These are phyloP conservation scores for Ochlodes sylvanus DNA, from an alignment of 2,888 invertebrate species.

Conservation along the genomic window DNA sequence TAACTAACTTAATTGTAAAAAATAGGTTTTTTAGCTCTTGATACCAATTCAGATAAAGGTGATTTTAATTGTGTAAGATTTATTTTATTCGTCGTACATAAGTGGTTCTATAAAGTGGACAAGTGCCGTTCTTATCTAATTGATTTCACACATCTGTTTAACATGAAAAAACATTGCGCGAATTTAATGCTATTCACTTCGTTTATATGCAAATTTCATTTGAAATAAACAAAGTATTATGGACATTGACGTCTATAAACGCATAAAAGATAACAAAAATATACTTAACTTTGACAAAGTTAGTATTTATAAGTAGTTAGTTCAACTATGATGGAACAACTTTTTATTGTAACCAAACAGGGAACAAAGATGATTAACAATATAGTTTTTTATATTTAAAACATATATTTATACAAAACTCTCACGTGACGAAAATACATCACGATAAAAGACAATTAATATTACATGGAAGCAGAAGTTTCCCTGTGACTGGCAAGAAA, in stretches of 20 bases:
- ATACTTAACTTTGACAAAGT: no score
- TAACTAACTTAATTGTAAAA: conserved; percentile 28
- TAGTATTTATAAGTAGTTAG: no score
- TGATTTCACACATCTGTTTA: conserved; percentile 23
- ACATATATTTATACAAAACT: no score
- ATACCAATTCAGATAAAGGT: conserved; percentile 22
- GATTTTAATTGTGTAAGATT: conserved; percentile 30
- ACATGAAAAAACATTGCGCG: conserved; percentile 7
- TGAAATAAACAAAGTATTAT: background rate
- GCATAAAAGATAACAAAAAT: background rate
- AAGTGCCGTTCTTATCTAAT: conserved; percentile 11
- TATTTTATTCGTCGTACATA: conserved; percentile 22
- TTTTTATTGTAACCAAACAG: no score
- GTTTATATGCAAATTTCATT: background rate
- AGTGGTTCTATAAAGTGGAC: conserved; percentile 24
- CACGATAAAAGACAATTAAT: no score
- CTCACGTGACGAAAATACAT: no score
- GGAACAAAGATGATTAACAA: no score
- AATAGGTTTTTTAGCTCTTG: conserved; percentile 19
- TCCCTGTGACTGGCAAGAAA: no score
- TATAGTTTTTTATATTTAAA: no score
- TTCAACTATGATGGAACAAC: no score
- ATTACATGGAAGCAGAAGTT: no score
- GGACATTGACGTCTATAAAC: background rate
- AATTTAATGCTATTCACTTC: background rate